These are phyloP conservation scores for Coptodon rendalli DNA, from an alignment of 2,113 vertebrate species.

Conservation along the genomic window DNA sequence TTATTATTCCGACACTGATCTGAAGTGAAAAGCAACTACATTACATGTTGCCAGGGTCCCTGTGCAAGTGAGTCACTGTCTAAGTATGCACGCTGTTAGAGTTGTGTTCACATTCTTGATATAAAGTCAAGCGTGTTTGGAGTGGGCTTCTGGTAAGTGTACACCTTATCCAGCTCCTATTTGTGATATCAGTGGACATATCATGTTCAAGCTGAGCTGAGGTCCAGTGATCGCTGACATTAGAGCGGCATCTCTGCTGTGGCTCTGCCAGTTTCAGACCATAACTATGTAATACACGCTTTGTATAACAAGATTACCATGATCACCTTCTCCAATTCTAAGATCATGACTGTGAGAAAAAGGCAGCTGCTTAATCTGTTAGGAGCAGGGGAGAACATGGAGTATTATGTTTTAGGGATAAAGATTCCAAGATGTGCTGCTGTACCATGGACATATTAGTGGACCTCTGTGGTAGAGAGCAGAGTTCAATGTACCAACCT, in stretches of 20 bases:
- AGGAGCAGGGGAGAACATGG: background rate
- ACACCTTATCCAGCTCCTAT: background rate
- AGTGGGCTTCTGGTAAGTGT: background rate
- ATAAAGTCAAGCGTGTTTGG: background rate
- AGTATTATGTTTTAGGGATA: background rate
- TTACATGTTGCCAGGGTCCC: background rate
- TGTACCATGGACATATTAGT: background rate
- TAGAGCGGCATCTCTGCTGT: background rate
- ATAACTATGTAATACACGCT: background rate
- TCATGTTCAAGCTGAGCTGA: background rate
- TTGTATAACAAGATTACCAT: background rate
- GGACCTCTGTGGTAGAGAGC: background rate
- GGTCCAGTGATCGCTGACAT: background rate
- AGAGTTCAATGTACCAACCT: background rate
- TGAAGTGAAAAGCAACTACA: background rate
- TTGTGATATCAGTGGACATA: constrained; percentile 16
- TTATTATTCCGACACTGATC: background rate
- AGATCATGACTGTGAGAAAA: background rate
- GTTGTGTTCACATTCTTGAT: constrained; percentile 30
- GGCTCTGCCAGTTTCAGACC: background rate
- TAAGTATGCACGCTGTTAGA: background rate
- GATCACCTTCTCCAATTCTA: background rate
- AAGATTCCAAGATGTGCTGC: background rate
- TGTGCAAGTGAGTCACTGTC: background rate
- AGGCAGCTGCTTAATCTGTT: background rate